Evolutionary conservation across 2,113 vertebrate species (phyloP).

Genomic region (Catharus fuscescens): DNA sequence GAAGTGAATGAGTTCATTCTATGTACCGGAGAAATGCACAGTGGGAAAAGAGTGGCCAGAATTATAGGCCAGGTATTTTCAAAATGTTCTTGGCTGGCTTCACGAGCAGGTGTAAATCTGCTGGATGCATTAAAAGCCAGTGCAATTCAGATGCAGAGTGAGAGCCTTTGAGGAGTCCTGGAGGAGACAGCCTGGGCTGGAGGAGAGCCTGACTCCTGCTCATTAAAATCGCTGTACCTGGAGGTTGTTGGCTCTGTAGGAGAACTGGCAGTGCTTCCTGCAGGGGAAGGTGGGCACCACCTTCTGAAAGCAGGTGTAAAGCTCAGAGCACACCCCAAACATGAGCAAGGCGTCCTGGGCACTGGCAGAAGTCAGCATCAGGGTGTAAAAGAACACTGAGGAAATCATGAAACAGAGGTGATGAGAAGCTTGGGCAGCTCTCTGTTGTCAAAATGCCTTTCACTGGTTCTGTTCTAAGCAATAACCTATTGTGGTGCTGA

Average conservation of each 20-base stretch:
- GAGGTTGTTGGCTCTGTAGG: not conserved
- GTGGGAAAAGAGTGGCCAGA: not conserved
- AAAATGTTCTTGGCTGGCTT: conserved; percentile 42
- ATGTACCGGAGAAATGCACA: not conserved
- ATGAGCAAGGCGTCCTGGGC: rapidly evolving
- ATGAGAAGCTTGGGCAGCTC: not conserved
- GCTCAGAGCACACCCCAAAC: not conserved
- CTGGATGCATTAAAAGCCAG: not conserved
- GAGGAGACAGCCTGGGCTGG: not conserved
- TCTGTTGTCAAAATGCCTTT: not conserved
- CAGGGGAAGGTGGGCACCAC: not conserved
- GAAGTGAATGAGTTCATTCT: conserved; percentile 56
- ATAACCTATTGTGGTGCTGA: not conserved
- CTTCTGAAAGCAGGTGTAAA: not conserved
- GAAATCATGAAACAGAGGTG: not conserved
- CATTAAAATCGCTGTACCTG: not conserved
- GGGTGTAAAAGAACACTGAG: not conserved
- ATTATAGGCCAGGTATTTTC: conserved; percentile 39
- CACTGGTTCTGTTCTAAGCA: not conserved
- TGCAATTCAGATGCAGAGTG: not conserved
- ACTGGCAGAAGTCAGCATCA: not conserved
- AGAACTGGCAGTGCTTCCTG: not conserved
- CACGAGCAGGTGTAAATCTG: conserved; percentile 42
- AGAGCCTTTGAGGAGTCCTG: not conserved
- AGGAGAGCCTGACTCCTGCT: not conserved